These are phyloP conservation scores for Pseudococcus jackbeardsleyi DNA, from an alignment of 2,888 invertebrate genomes.

Conservation along the genomic window DNA sequence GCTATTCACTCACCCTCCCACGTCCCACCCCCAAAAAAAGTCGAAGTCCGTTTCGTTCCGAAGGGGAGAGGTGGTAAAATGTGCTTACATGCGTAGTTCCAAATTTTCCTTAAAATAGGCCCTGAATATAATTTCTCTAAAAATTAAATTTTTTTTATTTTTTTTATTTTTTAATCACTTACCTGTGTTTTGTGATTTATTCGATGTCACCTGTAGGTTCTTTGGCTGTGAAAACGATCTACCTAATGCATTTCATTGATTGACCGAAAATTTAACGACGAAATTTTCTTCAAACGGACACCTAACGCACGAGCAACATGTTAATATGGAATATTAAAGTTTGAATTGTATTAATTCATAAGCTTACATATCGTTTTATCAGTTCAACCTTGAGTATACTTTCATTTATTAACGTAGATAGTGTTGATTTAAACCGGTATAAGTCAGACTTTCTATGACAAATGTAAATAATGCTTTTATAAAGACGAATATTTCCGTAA, in stretches of 20 bases:
- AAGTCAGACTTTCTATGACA: slow-evolving; percentile 25
- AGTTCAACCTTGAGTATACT: slow-evolving; percentile 46
- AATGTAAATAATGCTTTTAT: slow-evolving; percentile 24
- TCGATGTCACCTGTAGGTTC: not conserved
- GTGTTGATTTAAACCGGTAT: slow-evolving; percentile 41
- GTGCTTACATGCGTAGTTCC: no score
- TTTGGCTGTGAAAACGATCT: not conserved
- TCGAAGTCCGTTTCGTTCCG: no score
- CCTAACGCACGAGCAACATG: not conserved
- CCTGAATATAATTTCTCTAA: not conserved
- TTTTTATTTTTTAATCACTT: not conserved
- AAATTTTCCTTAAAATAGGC: no score
- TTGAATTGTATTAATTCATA: slow-evolving; percentile 30
- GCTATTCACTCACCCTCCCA: no score
- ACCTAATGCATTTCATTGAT: not conserved
- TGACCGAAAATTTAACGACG: not conserved
- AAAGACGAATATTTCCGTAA: not conserved
- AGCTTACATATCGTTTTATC: slow-evolving; percentile 31
- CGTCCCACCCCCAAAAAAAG: no score
- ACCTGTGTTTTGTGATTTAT: not conserved
- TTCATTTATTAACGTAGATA: slow-evolving; percentile 43
- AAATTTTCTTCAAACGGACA: slow-evolving; percentile 5
- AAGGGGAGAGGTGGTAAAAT: no score
- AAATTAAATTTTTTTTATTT: not conserved
- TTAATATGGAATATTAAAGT: slow-evolving; percentile 18